Conservation (phyloP, 1,140 invertebrate species). For the Brachionus plicatilis region DNA sequence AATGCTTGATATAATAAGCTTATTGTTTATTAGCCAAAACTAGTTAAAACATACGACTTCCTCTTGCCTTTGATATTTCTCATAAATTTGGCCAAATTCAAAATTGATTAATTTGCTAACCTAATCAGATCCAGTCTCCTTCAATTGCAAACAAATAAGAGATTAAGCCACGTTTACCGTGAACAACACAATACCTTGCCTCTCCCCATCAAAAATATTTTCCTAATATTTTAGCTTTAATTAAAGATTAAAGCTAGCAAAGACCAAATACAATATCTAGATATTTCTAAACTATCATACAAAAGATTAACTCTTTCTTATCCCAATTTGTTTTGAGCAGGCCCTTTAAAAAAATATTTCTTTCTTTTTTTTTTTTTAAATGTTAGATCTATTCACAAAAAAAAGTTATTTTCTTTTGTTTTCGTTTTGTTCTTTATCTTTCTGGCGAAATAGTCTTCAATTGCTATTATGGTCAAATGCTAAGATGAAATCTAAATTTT, state of each 20-base stretch:
- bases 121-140: slow-evolving; percentile 9
- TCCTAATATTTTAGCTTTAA: slow-evolving; percentile 10
- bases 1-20: slow-evolving; percentile 8
- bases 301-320: slow-evolving; percentile 17
- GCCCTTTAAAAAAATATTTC: neutral
- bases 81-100: neutral
- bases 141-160: slow-evolving; percentile 22
- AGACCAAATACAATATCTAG: neutral
- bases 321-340: neutral
- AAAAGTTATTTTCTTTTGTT: neutral
- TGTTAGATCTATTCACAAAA: neutral
- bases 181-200: neutral
- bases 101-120: neutral
- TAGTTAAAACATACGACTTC: slow-evolving; percentile 1
- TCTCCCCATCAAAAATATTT: neutral
- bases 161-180: slow-evolving; percentile 17
- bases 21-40: neutral
- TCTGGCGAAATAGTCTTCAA: neutral
- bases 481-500: neutral
- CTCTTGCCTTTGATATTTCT: neutral
- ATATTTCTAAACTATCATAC: slow-evolving; percentile 6
- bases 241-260: slow-evolving; percentile 4
- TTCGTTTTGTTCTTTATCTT: neutral
- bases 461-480: neutral
- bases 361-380: neutral